phyloP scores from a whole-genome alignment of 2,888 invertebrate genomes.

The Sturmia bella region DNA sequence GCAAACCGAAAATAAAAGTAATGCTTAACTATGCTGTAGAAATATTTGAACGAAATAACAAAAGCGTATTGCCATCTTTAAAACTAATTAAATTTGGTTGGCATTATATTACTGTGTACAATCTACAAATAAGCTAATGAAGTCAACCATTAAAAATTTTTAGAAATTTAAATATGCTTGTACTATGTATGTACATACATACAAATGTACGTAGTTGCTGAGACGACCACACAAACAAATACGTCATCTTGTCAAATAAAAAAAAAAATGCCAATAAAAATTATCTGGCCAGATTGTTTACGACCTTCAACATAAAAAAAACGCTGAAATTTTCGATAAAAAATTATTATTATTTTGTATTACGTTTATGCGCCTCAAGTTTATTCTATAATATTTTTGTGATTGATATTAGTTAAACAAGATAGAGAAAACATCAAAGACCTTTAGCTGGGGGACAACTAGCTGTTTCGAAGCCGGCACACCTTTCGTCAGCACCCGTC shows the following conservation, averaged over 20 bases:
- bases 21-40: conserved; percentile 8
- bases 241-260: conserved; percentile 59
- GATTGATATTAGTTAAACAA: no score
- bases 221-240: conserved; percentile 36
- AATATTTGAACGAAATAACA: conserved; percentile 7
- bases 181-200: no score
- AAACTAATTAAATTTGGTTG: conserved; percentile 14
- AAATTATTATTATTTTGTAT: no score
- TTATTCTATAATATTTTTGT: no score
- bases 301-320: background rate
- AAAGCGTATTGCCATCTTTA: background rate
- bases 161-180: conserved; percentile 16
- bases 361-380: no score
- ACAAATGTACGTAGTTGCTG: background rate
- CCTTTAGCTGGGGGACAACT: no score
- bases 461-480: no score
- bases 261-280: conserved; percentile 34
- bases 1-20: background rate
- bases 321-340: background rate
- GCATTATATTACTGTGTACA: conserved; percentile 32
- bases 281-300: conserved; percentile 53
- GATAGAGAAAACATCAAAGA: no score
- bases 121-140: conserved; percentile 54
- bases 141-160: conserved; percentile 59
- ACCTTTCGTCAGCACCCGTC: no score